Evolutionary conservation across 2,797 vertebrate species (phyloP).

Genomic region (Orientallactaga sibirica): DNA sequence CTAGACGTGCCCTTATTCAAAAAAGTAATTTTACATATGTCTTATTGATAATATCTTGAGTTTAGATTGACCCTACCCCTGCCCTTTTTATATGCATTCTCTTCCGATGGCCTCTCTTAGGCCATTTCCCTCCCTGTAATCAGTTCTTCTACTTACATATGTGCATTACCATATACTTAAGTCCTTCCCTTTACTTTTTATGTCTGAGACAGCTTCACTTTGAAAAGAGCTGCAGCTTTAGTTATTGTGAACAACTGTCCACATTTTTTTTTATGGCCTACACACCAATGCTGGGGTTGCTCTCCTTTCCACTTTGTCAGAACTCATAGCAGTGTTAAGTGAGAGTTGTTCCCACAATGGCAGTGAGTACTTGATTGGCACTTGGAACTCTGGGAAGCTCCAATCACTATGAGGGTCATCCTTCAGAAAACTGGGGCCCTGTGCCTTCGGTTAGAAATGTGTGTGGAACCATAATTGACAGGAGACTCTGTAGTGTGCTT

Average conservation of each 20-base stretch:
- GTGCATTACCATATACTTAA: too few relatives aligned
- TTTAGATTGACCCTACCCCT: too few relatives aligned
- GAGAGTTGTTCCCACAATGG: not conserved
- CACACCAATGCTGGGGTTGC: accelerated
- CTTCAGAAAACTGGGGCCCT: not conserved
- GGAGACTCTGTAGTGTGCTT: not conserved
- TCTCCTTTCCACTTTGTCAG: not conserved
- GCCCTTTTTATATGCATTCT: too few relatives aligned
- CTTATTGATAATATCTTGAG: too few relatives aligned
- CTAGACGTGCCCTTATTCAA: too few relatives aligned
- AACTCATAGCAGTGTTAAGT: not conserved
- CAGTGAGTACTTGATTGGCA: not conserved
- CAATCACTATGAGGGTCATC: not conserved
- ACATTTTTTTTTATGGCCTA: not conserved
- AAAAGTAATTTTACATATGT: too few relatives aligned
- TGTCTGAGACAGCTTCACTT: not conserved
- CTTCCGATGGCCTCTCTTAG: too few relatives aligned
- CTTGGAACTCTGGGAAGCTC: not conserved
- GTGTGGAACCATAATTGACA: not conserved
- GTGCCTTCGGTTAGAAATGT: not conserved
- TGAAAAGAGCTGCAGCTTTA: not conserved
- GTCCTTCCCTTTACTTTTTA: too few relatives aligned
- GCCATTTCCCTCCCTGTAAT: too few relatives aligned
- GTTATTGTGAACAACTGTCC: not conserved
- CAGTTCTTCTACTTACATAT: too few relatives aligned